These are phyloP conservation scores for Sycobia sp. DNA, from an alignment of 1,140 invertebrate species.

Conservation along the genomic window DNA sequence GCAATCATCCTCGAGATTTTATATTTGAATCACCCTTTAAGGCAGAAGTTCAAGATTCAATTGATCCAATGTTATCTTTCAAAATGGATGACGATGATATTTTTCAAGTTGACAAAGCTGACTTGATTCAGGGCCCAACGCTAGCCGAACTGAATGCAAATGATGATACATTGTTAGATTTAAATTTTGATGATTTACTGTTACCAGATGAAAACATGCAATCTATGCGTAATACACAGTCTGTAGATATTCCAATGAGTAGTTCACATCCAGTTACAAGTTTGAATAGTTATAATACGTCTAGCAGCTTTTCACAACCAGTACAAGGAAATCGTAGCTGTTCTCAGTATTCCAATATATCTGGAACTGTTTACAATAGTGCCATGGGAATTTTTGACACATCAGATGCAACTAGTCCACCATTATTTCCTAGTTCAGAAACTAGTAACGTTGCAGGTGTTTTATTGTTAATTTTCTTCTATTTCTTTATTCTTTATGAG, in stretches of 20 bases:
- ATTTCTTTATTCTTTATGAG: background rate
- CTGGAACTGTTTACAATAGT: constrained; percentile 49
- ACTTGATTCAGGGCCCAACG: constrained; percentile 82
- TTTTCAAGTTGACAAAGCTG: constrained; percentile 86
- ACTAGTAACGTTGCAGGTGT: constrained; percentile 56
- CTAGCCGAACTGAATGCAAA: constrained; percentile 86
- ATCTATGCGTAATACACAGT: constrained; percentile 37
- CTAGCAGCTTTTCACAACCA: constrained; percentile 57
- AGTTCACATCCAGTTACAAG: constrained; percentile 43
- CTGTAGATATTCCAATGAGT: constrained; percentile 21
- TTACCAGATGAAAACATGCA: constrained; percentile 70
- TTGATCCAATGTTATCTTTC: constrained; percentile 59
- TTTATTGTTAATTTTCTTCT: background rate
- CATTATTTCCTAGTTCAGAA: constrained; percentile 52
- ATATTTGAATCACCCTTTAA: constrained; percentile 48
- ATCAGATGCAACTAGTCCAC: constrained; percentile 50
- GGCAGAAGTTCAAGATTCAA: constrained; percentile 50
- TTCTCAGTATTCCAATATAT: constrained; percentile 41
- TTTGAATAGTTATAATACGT: constrained; percentile 41
- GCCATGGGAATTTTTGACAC: constrained; percentile 48
- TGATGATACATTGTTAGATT: constrained; percentile 79
- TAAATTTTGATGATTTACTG: constrained; percentile 84
- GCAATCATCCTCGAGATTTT: constrained; percentile 29
- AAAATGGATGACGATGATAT: constrained; percentile 88
- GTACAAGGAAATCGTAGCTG: constrained; percentile 45